Base-by-base conservation (phyloP, 2,888 invertebrate species). In the Monoplex corrugatus region DNA sequence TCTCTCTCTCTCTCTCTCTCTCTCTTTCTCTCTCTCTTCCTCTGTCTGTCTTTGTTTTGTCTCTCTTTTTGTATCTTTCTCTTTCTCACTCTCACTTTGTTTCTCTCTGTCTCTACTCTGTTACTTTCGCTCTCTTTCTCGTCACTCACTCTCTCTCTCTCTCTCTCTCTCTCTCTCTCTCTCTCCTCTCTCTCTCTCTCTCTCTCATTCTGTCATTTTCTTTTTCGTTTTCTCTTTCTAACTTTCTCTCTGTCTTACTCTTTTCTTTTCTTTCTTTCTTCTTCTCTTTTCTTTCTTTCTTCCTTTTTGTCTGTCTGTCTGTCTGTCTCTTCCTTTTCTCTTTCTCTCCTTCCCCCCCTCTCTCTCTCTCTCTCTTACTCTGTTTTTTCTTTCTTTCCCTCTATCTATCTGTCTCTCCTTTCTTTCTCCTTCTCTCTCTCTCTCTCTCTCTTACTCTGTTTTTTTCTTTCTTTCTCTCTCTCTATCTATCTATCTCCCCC, bases 1-100 rank as follows among this genome's bases (percentile, higher is more conserved):
- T 68, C 63, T 68, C 63, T 68, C 63, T 68, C 63, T 68, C 63
- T 68, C 63, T 68, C 63, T 68, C 63, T 68, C 63, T 13, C 23
- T 68, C 8, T 68, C 28, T 28, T 23, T 28, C 63, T 13, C 63
- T 68, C 63, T 68, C 63, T 68, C 63, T 5, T 68, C 63, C 23
- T 23, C 63, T n/a, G 5, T 68, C 50, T 50, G 50, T 50, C 50
- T 50, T 50, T 50, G 50, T 50, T 16, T 13, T 6, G 10, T 16
- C 50, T 50, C 16, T 6, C 50, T 16, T 16, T 50, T 50, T 50
- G 50, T 50, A 13, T 50, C 16, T 16, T 50, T 16, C 50, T 50
- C 50, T 16, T 50, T 50, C 16, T 6, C 16, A 13, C 16, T 50
- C 50, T 50, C 16, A 13, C 50, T 13, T 50, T 50, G 50, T 50